A percentile compares a stretch with the other conserved stretches of the same genome.
These are phyloP conservation scores for Platycheirus albimanus DNA, from an alignment of 2,888 invertebrate species.

Conservation along the genomic window DNA sequence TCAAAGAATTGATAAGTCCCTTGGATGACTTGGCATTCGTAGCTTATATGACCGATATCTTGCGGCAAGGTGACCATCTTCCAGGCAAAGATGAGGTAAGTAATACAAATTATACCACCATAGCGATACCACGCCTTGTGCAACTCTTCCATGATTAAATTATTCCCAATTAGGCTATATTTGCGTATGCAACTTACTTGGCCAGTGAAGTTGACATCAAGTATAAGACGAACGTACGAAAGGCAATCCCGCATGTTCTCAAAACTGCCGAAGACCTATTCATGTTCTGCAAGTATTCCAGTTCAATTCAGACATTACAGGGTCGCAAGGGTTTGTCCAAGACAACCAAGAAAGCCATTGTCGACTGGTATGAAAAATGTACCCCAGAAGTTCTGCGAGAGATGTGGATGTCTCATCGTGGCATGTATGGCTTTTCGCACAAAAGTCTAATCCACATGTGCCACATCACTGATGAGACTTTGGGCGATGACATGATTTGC, in stretches of 20 bases:
- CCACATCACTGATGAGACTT: constrained; percentile 75
- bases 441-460: constrained; percentile 78
- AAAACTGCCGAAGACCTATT: constrained; percentile 78
- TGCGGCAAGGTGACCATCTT: constrained; percentile 68
- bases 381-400: constrained; percentile 75
- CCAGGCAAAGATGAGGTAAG: constrained; percentile 80
- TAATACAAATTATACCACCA: no score
- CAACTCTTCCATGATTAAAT: not conserved
- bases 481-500: constrained; percentile 71
- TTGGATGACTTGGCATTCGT: constrained; percentile 75
- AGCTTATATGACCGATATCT: constrained; percentile 70
- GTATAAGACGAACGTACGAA: constrained; percentile 76
- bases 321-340: constrained; percentile 77
- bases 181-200: constrained; percentile 79
- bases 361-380: constrained; percentile 78
- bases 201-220: constrained; percentile 69
- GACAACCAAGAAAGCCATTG: constrained; percentile 79
- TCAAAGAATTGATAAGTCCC: constrained; percentile 73
- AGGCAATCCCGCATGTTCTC: constrained; percentile 75
- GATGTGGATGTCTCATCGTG: constrained; percentile 78
- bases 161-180: constrained; percentile 74
- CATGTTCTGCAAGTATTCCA: constrained; percentile 78
- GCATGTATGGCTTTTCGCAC: constrained; percentile 76
- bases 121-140: constrained; percentile 23
- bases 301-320: constrained; percentile 75